Base-by-base conservation (phyloP, 2,797 vertebrate species). In the Periparus ater region DNA sequence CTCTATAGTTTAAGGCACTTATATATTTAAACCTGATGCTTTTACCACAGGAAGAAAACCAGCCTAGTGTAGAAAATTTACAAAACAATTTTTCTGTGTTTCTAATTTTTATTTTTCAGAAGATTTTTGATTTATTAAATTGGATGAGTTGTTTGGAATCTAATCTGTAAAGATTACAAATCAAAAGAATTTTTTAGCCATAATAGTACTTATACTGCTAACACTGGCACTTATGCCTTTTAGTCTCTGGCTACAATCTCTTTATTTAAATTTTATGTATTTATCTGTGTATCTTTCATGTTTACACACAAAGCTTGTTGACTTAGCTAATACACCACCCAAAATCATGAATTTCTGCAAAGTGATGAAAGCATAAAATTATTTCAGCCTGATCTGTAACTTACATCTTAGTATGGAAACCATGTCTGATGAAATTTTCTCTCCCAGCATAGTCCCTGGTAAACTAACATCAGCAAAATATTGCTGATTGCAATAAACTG, bases 361-460 rank as follows among this genome's bases (percentile, higher is more conserved):
- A 86, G 7, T 54, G 47, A 57, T 66, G 44, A 62, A 91, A 87
- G 25, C 0, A 0, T 29, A 57, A 71, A 89, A 85, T 34, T 0
- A 54, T 75, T 82, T 74, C 30, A 76, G 3, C 34, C 16, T 44
- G 42, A 53, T 67, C 45, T 63, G 23, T n/a, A 89, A 42, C 21
- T 77, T 25, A 45, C 19, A 54, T 27, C 19, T 63, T 67, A 42
- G 72, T 29, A 57, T 2, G 68, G 50, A 89, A 87, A 30, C 4
- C n/a, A 38, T 3, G 1, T 3, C 4, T 34, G 27, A 80, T 48
- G 30, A 80, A 5, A 75, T 76, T 75, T 81, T 81, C 9, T 80
- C 12, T 88, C 27, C 32, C 26, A 89, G 17, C 0, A 0, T n/a
- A 77, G 47, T 6, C 17, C 6, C 6, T 47, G 14, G 22, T 66